phyloP scores from a whole-genome alignment of 2,797 vertebrate genomes.

The Saxicola maurus region DNA sequence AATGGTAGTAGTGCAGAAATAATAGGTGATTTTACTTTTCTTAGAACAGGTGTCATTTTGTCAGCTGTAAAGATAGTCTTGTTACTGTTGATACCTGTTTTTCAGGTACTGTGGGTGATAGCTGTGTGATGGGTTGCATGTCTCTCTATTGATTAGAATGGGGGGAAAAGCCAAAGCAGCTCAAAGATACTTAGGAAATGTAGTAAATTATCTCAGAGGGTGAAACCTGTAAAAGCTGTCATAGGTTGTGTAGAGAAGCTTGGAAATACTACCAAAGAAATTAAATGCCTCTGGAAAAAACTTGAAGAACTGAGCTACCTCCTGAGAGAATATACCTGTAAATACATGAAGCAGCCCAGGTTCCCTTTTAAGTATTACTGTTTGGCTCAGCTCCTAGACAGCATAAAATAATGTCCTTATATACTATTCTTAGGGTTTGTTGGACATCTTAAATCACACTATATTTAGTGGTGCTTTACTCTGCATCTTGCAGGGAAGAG shows the following conservation, averaged over 20 bases:
- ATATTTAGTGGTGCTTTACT: background rate
- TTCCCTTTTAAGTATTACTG: background rate
- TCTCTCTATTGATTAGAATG: background rate
- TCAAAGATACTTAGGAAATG: fast-evolving
- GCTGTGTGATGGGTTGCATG: background rate
- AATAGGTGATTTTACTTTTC: background rate
- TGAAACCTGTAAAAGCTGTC: background rate
- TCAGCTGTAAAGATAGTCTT: background rate
- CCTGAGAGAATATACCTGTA: background rate
- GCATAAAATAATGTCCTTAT: background rate
- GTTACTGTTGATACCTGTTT: background rate
- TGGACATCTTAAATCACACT: background rate
- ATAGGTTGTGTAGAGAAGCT: background rate
- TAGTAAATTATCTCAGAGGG: fast-evolving
- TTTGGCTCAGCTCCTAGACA: background rate
- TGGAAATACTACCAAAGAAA: background rate
- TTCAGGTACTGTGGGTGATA: background rate
- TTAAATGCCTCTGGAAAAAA: background rate
- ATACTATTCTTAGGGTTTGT: background rate
- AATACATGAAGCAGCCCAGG: background rate
- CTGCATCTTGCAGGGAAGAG: background rate
- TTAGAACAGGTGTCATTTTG: background rate
- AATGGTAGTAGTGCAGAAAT: background rate
- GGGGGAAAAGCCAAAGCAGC: background rate
- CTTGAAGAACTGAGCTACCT: background rate